Evolutionary conservation across 2,113 vertebrate species (phyloP).

Genomic region (Gobius niger): DNA sequence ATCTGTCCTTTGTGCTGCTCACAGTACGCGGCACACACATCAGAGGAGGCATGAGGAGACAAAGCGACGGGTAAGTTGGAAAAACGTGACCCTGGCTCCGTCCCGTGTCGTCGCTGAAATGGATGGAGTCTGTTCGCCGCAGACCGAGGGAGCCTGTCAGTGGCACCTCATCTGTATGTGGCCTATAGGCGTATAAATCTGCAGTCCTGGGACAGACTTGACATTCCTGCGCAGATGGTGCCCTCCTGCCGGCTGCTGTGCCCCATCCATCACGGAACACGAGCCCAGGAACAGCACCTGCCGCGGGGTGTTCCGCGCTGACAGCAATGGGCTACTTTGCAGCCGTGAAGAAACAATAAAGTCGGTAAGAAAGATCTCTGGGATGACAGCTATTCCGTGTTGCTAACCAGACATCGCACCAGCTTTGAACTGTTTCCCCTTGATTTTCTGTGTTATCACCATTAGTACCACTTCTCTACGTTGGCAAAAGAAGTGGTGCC

Average conservation of each 20-base stretch:
- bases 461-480: not conserved
- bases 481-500: not conserved
- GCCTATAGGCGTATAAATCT: constrained; percentile 59
- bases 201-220: constrained; percentile 49
- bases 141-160: constrained; percentile 47
- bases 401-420: no score
- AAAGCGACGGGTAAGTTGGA: constrained; percentile 26
- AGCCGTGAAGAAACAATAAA: no score
- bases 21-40: no score
- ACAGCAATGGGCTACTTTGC: not conserved
- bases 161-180: constrained; percentile 42
- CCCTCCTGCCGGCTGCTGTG: constrained; percentile 59
- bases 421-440: no score
- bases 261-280: constrained; percentile 61
- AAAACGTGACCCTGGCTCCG: constrained; percentile 54
- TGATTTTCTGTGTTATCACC: no score
- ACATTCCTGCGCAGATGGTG: constrained; percentile 68
- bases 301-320: constrained; percentile 33
- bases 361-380: no score
- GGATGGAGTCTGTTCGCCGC: constrained; percentile 43
- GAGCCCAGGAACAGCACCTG: constrained; percentile 56
- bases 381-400: no score
- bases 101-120: constrained; percentile 36
- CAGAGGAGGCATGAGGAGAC: constrained; percentile 1
- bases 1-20: constrained; percentile 8